phyloP scores from a whole-genome alignment of 2,888 invertebrate species.

The Pristionchus exspectatus region DNA sequence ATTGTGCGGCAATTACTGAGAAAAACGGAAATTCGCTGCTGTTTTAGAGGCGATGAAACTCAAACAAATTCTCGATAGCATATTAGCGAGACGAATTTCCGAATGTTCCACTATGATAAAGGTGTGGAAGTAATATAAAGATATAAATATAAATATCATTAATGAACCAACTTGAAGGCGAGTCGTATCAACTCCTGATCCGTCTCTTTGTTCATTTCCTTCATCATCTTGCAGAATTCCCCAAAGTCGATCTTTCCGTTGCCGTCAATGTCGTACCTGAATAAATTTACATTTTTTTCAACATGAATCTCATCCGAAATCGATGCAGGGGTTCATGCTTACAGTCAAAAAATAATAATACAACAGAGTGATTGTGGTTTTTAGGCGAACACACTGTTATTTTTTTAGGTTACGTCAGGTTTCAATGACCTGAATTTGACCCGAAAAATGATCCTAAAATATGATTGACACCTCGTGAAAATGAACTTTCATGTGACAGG shows the following conservation, averaged over 20 bases:
- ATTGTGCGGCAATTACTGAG: neutral
- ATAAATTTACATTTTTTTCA: too few species aligned
- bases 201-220: slow-evolving; percentile 79
- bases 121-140: neutral
- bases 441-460: neutral
- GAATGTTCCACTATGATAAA: too few species aligned
- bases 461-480: neutral
- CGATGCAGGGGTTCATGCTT: too few species aligned
- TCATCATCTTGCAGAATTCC: slow-evolving; percentile 79
- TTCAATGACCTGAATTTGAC: slow-evolving; percentile 4
- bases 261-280: slow-evolving; percentile 78
- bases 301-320: too few species aligned
- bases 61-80: too few species aligned
- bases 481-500: neutral
- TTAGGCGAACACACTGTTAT: too few species aligned
- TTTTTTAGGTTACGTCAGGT: too few species aligned
- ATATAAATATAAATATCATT: neutral
- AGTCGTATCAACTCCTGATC: slow-evolving; percentile 79
- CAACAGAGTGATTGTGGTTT: too few species aligned
- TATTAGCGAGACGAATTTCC: too few species aligned
- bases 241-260: slow-evolving; percentile 79
- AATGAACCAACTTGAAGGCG: slow-evolving; percentile 76
- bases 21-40: neutral
- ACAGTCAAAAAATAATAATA: too few species aligned
- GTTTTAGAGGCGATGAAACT: neutral